A percentile compares a stretch with the other conserved stretches of the same genome.
phyloP scores from a whole-genome alignment of 2,888 invertebrate genomes.

The Eupithecia centaureata region DNA sequence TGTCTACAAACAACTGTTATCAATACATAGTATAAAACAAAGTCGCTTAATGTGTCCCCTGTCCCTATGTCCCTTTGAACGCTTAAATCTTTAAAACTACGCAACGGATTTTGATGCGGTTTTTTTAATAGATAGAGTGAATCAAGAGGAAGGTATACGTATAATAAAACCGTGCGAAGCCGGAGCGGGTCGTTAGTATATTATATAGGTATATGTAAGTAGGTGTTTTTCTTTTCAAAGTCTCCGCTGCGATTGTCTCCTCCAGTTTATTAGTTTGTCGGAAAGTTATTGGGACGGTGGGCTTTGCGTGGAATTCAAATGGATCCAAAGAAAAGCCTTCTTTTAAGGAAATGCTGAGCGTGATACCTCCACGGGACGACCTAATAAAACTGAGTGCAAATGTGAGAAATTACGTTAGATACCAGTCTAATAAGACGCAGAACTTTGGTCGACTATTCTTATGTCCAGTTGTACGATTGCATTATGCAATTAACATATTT shows the following conservation, averaged over 20 bases:
- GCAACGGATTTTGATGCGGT: no score
- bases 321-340: constrained; percentile 36
- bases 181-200: no score
- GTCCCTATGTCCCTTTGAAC: no score
- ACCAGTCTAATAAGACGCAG: not conserved
- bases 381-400: constrained; percentile 8
- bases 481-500: not conserved
- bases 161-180: no score
- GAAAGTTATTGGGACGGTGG: constrained; percentile 42
- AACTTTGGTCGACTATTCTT: not conserved
- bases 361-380: constrained; percentile 10
- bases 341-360: constrained; percentile 28
- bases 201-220: no score
- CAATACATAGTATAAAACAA: no score
- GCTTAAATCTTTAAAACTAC: no score
- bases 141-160: no score
- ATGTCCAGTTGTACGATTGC: not conserved
- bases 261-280: constrained; percentile 43
- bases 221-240: constrained; percentile 29
- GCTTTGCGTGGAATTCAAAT: constrained; percentile 44
- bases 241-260: constrained; percentile 41
- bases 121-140: no score
- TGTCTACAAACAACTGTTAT: no score
- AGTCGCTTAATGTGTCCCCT: no score
- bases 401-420: not conserved